Evolutionary conservation across 2,797 vertebrate species (phyloP), one percentile per base, ranked within the genome.

Genomic region (Megalops cyprinoides): DNA sequence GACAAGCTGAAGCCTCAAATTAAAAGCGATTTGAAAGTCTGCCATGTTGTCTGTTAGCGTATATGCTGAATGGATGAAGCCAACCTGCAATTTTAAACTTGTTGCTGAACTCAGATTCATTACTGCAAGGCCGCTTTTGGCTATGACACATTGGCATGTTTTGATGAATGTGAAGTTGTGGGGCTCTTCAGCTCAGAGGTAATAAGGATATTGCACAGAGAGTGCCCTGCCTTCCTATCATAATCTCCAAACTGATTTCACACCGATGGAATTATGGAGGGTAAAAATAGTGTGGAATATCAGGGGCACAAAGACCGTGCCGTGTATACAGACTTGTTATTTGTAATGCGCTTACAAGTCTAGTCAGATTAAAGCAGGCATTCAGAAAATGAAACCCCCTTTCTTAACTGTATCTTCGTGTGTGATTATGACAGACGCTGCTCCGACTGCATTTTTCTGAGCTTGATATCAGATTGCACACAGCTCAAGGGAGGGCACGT

Each of bases 81-180:
- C 65, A 12, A 67, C 9, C 55, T 39, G 15, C 49, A 77, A 78
- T 65, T 51, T 34, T 44, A n/a, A 77, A 84, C 79, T 78, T 69
- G 75, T 84, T 81, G 42, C 23, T 69, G 37, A 69, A 3, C n/a
- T 39, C 34, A 34, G 9, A 67, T 67, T 12, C 14, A 67, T 34
- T 67, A 37, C 62, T 62, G 25, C 28, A 5, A 12, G 31, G 37
- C n/a, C 31, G 25, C n/a, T 60, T 67, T 37, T 37, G 14, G 28
- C 62, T 0, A 4, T 20, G 34, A 14, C 20, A 5, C 14, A 8
- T 39, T 69, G 65, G 20, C 14, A 44, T 14, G 25, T 71, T 71
- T 71, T 42, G 6, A 71, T 71, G 20, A 31, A 44, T 44, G 44
- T 42, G 20, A n/a, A n/a, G n/a, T n/a, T n/a, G n/a, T n/a, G n/a